Base-by-base conservation (phyloP, 2,797 vertebrate genomes). In the Mus minutoides region DNA sequence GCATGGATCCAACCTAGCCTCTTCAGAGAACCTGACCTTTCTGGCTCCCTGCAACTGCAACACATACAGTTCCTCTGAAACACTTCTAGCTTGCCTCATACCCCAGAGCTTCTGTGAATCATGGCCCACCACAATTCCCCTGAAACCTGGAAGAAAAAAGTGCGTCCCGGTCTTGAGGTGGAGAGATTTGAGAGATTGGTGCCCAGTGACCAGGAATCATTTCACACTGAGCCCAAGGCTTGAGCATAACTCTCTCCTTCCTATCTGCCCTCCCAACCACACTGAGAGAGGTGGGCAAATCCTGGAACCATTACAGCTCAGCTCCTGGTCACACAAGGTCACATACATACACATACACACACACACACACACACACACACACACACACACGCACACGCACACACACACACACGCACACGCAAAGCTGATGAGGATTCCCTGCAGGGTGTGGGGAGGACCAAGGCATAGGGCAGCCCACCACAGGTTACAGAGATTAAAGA, bases 281-380 rank as follows among this genome's bases (percentile, higher is more conserved):
- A 3, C 46, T 31, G 60, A 76, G 40, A 64, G 22, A 12, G 4
- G 9, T 8, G 40, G 29, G 16, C 46, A 22, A 46, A 49, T 4
- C 6, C 17, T 73, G 29, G 34, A 0, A 0, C 31, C 2, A 6
- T 26, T 19, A 2, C 0, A 6, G 49, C 49, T 6, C 14, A 1
- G 16, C 29, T 43, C 62, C 1, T 6, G 31, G 17, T 8, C 46
- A 37, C 37, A 21, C 29, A 16, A 11, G 24, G 6, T n/a, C 43
- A 22, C 67, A 24, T 0, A 21, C 76, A 24, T 1, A 22, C 62
- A 24, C 76, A 26, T 0, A 22, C 67, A 26, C 76, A 26, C 1
- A 22, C 67, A 26, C 76, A 26, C 1, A 22, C 67, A 26, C 76
- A 26, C 1, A 46, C 43, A 22, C 67, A 24, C 1, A 21, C 76